These are phyloP conservation scores for Oophaga pumilio DNA, from an alignment of 2,113 vertebrate genomes.

Conservation along the genomic window DNA sequence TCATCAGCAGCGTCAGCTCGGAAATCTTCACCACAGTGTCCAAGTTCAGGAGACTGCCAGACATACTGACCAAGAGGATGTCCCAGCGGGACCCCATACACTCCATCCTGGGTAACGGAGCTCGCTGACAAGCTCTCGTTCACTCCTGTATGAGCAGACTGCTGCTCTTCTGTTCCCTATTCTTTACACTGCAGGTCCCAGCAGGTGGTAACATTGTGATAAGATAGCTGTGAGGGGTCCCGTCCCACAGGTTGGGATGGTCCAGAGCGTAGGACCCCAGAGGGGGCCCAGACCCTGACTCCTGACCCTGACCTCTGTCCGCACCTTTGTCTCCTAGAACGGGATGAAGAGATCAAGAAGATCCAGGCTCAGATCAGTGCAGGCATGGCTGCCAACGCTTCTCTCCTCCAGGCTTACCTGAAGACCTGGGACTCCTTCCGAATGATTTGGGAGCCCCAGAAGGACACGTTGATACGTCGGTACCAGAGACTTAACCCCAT, in stretches of 20 bases:
- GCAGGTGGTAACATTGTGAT: no score
- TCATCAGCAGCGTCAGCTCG: slow-evolving; percentile 71
- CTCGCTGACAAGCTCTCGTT: no score
- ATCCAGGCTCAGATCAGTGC: slow-evolving; percentile 76
- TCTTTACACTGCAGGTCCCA: not conserved
- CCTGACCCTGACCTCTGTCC: not conserved
- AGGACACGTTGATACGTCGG: slow-evolving; percentile 80
- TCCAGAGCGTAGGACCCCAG: no score
- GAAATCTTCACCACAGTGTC: slow-evolving; percentile 79
- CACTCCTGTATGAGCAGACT: not conserved
- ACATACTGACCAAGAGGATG: slow-evolving; percentile 70
- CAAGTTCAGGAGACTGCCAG: slow-evolving; percentile 78
- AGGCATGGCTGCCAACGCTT: slow-evolving; percentile 75
- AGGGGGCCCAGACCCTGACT: no score
- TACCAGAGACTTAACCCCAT: slow-evolving; percentile 80
- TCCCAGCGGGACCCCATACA: slow-evolving; percentile 72
- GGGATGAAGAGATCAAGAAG: slow-evolving; percentile 83
- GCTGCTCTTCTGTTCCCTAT: not conserved
- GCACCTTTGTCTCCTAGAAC: slow-evolving; percentile 66
- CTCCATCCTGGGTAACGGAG: slow-evolving; percentile 70
- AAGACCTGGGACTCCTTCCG: slow-evolving; percentile 85
- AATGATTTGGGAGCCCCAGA: slow-evolving; percentile 88
- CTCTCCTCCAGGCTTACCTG: slow-evolving; percentile 77
- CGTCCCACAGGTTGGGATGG: no score
- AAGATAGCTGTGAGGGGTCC: no score